Conservation (phyloP, 2,888 invertebrate genomes). For the Gisinianus flammeolus region DNA sequence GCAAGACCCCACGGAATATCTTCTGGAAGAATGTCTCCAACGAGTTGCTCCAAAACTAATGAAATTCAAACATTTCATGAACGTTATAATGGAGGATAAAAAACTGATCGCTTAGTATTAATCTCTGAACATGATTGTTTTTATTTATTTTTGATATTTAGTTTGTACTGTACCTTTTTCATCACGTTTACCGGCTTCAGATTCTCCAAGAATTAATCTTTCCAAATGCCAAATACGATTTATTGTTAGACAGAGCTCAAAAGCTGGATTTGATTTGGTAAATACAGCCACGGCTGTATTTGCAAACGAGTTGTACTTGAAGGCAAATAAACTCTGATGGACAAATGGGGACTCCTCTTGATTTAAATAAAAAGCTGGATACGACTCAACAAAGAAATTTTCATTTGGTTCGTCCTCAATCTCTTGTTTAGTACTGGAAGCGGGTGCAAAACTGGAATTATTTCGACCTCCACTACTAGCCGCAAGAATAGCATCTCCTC, state of each 20-base stretch:
- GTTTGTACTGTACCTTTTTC: constrained; percentile 59
- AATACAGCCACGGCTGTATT: constrained; percentile 29
- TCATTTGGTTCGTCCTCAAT: constrained; percentile 34
- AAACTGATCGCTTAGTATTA: constrained; percentile 5
- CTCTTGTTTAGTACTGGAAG: not conserved
- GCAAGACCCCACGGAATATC: constrained; percentile 66
- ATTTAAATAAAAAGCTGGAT: constrained; percentile 45
- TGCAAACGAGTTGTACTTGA: constrained; percentile 49
- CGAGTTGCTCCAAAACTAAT: constrained; percentile 65
- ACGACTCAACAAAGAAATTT: constrained; percentile 45
- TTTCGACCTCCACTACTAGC: constrained; percentile 27
- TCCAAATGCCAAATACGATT: constrained; percentile 54
- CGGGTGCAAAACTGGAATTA: not conserved
- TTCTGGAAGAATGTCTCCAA: constrained; percentile 63
- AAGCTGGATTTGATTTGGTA: constrained; percentile 43
- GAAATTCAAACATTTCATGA: constrained; percentile 15
- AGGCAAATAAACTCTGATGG: constrained; percentile 45
- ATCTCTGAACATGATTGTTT: not conserved
- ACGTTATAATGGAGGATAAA: not conserved
- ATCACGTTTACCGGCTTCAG: constrained; percentile 41
- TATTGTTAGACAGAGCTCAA: constrained; percentile 48
- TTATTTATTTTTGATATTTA: not conserved
- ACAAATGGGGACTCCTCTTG: constrained; percentile 44
- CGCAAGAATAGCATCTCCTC: constrained; percentile 43
- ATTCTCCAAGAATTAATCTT: constrained; percentile 54